These are phyloP conservation scores for Allygus modestus DNA, from an alignment of 2,888 invertebrate genomes.

Conservation along the genomic window DNA sequence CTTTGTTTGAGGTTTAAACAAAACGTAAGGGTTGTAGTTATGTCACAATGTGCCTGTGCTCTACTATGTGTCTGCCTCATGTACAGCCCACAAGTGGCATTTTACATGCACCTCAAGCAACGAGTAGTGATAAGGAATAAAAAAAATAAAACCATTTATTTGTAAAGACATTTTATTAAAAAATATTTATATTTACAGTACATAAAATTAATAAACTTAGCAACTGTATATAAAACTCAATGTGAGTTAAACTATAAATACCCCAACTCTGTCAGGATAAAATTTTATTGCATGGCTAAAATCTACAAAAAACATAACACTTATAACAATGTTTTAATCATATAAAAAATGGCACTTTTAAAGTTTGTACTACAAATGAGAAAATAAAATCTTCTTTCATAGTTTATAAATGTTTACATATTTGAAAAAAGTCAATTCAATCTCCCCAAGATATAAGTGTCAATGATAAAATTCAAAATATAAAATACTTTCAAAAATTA, in stretches of 20 bases:
- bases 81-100: no score
- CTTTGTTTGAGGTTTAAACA: no score
- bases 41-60: no score
- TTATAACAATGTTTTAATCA: conserved; percentile 33
- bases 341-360: conserved; percentile 50
- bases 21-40: no score
- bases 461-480: no score
- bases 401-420: background rate
- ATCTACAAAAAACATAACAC: conserved; percentile 30
- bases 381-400: background rate
- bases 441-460: no score
- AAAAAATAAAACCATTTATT: background rate
- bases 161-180: conserved; percentile 47
- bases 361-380: conserved; percentile 39
- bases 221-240: conserved; percentile 62
- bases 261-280: conserved; percentile 11
- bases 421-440: background rate
- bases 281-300: conserved; percentile 34
- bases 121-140: no score
- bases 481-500: background rate
- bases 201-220: conserved; percentile 49
- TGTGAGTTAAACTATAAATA: conserved; percentile 56
- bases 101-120: no score
- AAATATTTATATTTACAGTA: conserved; percentile 49
- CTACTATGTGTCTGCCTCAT: no score